Evolutionary conservation across 1,140 invertebrate species (phyloP), one percentile per base, ranked within the genome.

Genomic region (Cyrtorhinus lividipennis): DNA sequence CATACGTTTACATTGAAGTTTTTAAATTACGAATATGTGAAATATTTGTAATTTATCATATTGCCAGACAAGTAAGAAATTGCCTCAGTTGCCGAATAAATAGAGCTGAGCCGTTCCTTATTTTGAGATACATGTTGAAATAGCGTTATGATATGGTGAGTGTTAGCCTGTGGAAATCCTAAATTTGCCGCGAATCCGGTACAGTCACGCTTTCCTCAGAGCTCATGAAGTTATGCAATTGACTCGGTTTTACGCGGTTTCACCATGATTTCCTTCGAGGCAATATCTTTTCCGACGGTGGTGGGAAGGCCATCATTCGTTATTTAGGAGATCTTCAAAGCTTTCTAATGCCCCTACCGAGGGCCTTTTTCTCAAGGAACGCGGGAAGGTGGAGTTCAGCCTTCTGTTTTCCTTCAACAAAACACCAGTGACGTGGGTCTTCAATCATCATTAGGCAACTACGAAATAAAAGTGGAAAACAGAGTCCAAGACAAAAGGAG

Each of bases 381-480:
- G 5, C 48, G 5, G 10, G 48, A 53, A 53, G 48, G 20, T 15
- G 3, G 20, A 12, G 18, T 5, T 53, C 48, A 20, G 18, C 8
- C 48, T 53, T 53, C 48, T 38, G n/a, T 15, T 8, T 5, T 5
- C 5, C 30, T 38, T 15, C 30, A 15, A 38, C 30, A 38, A 38
- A 38, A 38, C 30, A 15, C n/a, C 5, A 15, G 30, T 38, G 30
- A 5, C 30, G 30, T 15, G 15, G 15, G 30, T 38, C 30, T 22
- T 53, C 48, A 53, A 53, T 53, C 48, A 53, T 53, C 48, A 53
- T 53, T 53, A 53, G 30, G 30, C 5, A 38, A 38, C 10, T 10
- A 8, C 48, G 48, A 53, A 53, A 53, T 22, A 53, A 20, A 53
- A 53, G 48, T 22, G 30, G 15, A 38, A 38, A 38, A 38, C 5